Percentiles rank a stretch among this genome's conserved stretches.
These are phyloP conservation scores for Drosophila cardini DNA, from an alignment of 1,140 invertebrate genomes.

Conservation along the genomic window DNA sequence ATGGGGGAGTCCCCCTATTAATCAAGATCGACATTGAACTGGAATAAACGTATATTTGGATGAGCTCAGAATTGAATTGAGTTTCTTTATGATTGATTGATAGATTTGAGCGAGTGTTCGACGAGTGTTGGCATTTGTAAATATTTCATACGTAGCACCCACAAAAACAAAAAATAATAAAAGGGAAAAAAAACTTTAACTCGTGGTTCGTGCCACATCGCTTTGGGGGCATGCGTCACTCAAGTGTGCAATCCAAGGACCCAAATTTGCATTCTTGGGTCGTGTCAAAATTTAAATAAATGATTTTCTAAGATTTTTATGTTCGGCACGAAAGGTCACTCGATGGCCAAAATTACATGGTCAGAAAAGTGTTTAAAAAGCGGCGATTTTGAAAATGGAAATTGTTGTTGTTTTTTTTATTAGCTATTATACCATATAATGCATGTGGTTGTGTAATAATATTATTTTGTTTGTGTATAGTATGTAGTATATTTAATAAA, in stretches of 20 bases:
- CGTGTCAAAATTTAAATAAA: constrained; percentile 49
- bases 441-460: constrained; percentile 42
- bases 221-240: not conserved
- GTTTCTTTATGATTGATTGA: constrained; percentile 59
- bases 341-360: constrained; percentile 33
- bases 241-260: constrained; percentile 33
- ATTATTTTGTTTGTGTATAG: constrained; percentile 4
- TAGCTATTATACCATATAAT: constrained; percentile 75
- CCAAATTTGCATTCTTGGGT: constrained; percentile 59
- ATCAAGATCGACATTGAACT: constrained; percentile 48
- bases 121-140: constrained; percentile 71
- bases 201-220: not conserved
- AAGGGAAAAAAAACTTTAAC: not conserved
- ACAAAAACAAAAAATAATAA: not conserved
- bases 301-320: constrained; percentile 40
- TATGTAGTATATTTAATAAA: constrained; percentile 56
- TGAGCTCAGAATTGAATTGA: constrained; percentile 34
- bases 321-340: constrained; percentile 70
- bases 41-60: constrained; percentile 33
- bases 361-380: not conserved
- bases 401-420: constrained; percentile 71
- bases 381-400: constrained; percentile 60
- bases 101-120: constrained; percentile 49
- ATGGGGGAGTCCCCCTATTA: not conserved
- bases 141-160: constrained; percentile 56